phyloP scores from a whole-genome alignment of 1,140 invertebrate genomes.

The Achatina immaculata region DNA sequence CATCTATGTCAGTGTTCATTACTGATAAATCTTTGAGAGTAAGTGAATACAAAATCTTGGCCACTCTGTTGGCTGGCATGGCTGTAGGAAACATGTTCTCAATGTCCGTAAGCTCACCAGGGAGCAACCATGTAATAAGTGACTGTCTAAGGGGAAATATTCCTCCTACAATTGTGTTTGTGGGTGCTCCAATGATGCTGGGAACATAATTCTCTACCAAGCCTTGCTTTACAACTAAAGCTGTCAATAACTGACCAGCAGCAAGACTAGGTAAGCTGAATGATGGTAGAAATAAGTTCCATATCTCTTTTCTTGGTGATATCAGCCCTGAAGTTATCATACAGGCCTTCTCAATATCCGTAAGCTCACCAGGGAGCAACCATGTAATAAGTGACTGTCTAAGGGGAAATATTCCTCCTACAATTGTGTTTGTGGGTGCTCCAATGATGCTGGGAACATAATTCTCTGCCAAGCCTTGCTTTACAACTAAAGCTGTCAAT shows the following conservation, averaged over 20 bases:
- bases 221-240: slow-evolving; percentile 28
- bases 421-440: slow-evolving; percentile 11
- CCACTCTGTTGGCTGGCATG: not conserved
- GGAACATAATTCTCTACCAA: slow-evolving; percentile 52
- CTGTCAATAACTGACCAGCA: slow-evolving; percentile 46
- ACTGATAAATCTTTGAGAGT: not conserved
- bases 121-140: slow-evolving; percentile 51
- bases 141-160: slow-evolving; percentile 47
- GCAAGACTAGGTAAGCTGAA: slow-evolving; percentile 38
- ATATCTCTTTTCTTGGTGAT: slow-evolving; percentile 45
- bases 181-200: slow-evolving; percentile 42
- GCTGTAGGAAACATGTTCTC: too few relatives aligned
- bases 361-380: slow-evolving; percentile 40
- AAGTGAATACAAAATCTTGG: not conserved
- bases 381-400: slow-evolving; percentile 51
- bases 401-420: slow-evolving; percentile 41
- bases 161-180: slow-evolving; percentile 2
- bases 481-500: slow-evolving; percentile 36
- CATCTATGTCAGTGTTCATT: not conserved
- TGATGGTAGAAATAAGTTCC: slow-evolving; percentile 52
- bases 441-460: slow-evolving; percentile 49
- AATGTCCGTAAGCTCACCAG: not conserved
- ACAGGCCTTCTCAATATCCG: too few relatives aligned
- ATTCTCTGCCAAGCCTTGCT: slow-evolving; percentile 46
- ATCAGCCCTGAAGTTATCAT: slow-evolving; percentile 39